phyloP scores from a whole-genome alignment of 2,797 vertebrate species.

The Takifugu rubripes region DNA sequence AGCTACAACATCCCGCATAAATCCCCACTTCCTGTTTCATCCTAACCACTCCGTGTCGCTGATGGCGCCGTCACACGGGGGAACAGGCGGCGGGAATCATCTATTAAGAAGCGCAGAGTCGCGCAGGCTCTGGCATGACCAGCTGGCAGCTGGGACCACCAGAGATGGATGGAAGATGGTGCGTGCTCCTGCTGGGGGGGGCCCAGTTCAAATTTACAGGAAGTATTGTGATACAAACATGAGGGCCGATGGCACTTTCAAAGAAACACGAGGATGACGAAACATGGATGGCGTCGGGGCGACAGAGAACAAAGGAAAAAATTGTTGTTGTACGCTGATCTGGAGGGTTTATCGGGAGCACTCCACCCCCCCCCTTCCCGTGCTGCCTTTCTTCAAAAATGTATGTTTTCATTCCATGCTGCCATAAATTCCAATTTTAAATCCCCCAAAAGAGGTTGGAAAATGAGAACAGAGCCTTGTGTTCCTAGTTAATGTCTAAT shows the following conservation, averaged over 20 bases:
- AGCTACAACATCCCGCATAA: constrained; percentile 37
- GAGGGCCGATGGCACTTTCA: constrained; percentile 43
- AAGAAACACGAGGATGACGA: constrained; percentile 37
- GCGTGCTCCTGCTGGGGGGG: constrained; percentile 27
- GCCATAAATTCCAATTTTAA: constrained; percentile 10
- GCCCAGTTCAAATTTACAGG: constrained; percentile 35
- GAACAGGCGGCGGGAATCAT: constrained; percentile 32
- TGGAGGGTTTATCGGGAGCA: background rate
- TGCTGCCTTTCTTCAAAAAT: too few relatives aligned
- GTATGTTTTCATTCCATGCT: background rate
- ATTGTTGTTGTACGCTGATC: constrained; percentile 29
- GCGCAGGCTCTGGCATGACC: constrained; percentile 31
- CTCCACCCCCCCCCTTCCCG: background rate
- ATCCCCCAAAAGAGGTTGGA: constrained; percentile 1
- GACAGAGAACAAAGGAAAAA: constrained; percentile 24
- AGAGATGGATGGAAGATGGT: constrained; percentile 15
- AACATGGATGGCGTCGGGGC: constrained; percentile 31
- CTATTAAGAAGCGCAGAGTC: constrained; percentile 45
- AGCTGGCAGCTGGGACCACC: constrained; percentile 30
- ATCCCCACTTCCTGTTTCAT: constrained; percentile 46
- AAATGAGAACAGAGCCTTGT: constrained; percentile 13
- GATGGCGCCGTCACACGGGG: constrained; percentile 38
- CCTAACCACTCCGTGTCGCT: constrained; percentile 46
- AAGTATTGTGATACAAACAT: constrained; percentile 42
- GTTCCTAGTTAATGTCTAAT: constrained; percentile 10